These are phyloP conservation scores for Oscheius sp. DNA, from an alignment of 2,888 invertebrate species.

Conservation along the genomic window DNA sequence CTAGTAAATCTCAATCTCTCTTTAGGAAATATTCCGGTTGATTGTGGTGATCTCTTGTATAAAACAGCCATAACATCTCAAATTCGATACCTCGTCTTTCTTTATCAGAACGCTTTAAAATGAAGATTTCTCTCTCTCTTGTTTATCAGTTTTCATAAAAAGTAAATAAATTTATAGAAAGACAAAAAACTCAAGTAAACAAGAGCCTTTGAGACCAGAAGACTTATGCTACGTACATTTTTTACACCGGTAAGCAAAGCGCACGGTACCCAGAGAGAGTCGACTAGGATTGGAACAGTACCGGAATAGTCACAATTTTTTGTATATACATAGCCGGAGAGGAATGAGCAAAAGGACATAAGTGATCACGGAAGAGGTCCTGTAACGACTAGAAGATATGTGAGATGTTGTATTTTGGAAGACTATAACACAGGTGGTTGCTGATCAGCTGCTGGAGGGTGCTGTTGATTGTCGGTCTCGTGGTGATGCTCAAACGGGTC, in stretches of 20 bases:
- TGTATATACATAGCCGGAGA: neutral
- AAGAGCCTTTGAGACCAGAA: slow-evolving; percentile 20
- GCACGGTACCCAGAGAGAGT: neutral
- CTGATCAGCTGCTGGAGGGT: neutral
- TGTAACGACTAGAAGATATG: too few relatives aligned
- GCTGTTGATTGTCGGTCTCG: too few relatives aligned
- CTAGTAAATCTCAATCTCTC: neutral
- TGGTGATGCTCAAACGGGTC: slow-evolving; percentile 24
- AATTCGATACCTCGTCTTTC: slow-evolving; percentile 27
- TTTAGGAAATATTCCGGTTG: too few relatives aligned
- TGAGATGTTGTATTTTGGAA: neutral
- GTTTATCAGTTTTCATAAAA: neutral
- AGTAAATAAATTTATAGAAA: slow-evolving; percentile 3
- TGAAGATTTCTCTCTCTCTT: too few relatives aligned
- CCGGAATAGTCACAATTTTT: neutral
- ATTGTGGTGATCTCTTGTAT: slow-evolving; percentile 27
- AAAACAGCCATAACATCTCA: neutral
- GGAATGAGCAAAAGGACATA: slow-evolving; percentile 13
- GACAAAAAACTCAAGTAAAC: slow-evolving; percentile 12
- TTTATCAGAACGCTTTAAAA: slow-evolving; percentile 12
- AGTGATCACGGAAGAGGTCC: too few relatives aligned
- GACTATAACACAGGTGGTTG: neutral
- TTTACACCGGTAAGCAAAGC: neutral
- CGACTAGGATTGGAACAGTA: neutral
- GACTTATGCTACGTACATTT: slow-evolving; percentile 18